These are phyloP conservation scores for Rhodophaea formosa DNA, from an alignment of 2,888 invertebrate genomes.

Conservation along the genomic window DNA sequence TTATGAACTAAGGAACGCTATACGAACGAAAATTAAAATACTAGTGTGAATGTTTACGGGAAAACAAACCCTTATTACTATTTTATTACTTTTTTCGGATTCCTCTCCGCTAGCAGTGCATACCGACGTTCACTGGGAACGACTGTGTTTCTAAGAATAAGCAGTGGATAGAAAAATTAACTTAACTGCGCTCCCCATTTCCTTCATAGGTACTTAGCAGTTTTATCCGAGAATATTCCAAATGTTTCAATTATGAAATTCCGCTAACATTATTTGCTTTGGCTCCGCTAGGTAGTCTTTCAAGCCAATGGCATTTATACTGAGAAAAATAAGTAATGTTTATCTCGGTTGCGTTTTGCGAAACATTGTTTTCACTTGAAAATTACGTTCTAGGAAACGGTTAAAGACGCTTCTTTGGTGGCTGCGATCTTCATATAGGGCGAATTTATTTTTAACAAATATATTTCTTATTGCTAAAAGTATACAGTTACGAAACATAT, in stretches of 20 bases:
- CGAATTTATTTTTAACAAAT: no score
- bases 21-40: constrained; percentile 21
- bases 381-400: neutral
- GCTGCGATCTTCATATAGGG: neutral
- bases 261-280: constrained; percentile 8
- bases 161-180: constrained; percentile 19
- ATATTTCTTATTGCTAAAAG: no score
- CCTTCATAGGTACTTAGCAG: constrained; percentile 1
- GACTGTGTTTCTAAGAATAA: constrained; percentile 9
- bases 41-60: constrained; percentile 21
- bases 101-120: constrained; percentile 25
- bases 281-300: neutral
- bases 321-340: neutral
- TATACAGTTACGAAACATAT: no score
- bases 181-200: constrained; percentile 1
- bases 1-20: constrained; percentile 9
- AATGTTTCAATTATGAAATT: constrained; percentile 17
- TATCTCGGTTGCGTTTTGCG: neutral
- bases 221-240: constrained; percentile 10
- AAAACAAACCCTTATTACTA: constrained; percentile 20
- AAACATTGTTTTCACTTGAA: neutral
- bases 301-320: neutral
- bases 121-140: constrained; percentile 14
- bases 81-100: constrained; percentile 28
- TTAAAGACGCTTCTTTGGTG: neutral